Conservation (phyloP, 1,140 invertebrate species). For the Lanistes nyassanus region DNA sequence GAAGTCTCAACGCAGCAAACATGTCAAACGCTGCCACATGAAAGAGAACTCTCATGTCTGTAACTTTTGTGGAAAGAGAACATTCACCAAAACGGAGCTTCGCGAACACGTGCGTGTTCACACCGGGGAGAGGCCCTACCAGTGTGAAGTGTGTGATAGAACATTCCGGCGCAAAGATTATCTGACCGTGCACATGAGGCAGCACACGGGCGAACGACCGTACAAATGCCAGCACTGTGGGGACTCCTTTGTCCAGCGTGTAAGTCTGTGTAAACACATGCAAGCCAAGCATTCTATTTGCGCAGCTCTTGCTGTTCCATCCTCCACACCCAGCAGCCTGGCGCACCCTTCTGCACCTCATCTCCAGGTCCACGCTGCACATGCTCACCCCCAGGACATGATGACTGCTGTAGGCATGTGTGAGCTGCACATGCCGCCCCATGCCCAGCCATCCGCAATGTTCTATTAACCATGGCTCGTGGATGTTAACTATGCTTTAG, state of each 20-base stretch:
- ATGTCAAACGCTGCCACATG: conserved; percentile 22
- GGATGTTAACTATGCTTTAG: too few relatives aligned
- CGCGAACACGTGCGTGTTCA: conserved; percentile 16
- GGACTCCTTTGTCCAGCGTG: conserved; percentile 16
- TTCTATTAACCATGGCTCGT: neutral
- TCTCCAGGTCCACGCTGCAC: neutral
- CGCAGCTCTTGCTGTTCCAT: neutral
- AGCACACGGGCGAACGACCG: conserved; percentile 12
- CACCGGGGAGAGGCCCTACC: conserved; percentile 13
- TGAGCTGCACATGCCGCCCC: neutral
- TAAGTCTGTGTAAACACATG: conserved; percentile 10
- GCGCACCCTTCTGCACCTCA: neutral
- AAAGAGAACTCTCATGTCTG: conserved; percentile 22
- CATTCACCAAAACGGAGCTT: conserved; percentile 19
- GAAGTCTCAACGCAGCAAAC: conserved; percentile 23
- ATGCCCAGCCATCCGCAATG: neutral
- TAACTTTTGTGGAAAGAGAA: conserved; percentile 14
- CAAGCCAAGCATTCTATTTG: conserved; percentile 9
- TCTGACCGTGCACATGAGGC: conserved; percentile 21
- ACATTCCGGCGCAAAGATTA: conserved; percentile 18
- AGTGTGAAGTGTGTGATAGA: conserved; percentile 18
- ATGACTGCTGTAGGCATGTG: neutral
- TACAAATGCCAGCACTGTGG: conserved; percentile 6
- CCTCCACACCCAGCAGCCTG: neutral
- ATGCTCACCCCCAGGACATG: neutral